Evolutionary conservation across 2,113 vertebrate genomes (phyloP).

Genomic region (Oriolus oriolus): DNA sequence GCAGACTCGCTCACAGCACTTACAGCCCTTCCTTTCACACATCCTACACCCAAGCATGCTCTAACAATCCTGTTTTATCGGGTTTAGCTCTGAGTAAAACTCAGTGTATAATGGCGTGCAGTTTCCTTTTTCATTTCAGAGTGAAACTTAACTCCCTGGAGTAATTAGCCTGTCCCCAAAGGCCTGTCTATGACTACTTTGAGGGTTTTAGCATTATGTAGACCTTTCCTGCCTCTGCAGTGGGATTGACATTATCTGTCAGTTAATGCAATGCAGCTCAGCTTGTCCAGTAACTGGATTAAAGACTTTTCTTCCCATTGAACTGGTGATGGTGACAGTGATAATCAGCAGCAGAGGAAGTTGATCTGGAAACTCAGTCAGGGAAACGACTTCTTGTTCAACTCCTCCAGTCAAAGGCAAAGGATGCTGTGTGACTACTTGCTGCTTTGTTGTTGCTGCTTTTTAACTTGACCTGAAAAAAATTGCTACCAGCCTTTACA

Average conservation of each 20-base stretch:
- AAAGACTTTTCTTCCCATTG: slow-evolving; percentile 5
- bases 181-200: neutral
- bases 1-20: neutral
- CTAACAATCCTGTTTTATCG: neutral
- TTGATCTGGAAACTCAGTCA: neutral
- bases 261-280: neutral
- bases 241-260: slow-evolving; percentile 27
- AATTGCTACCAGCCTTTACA: slow-evolving; percentile 32
- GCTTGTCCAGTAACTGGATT: slow-evolving; percentile 33
- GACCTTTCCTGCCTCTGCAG: neutral
- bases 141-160: neutral
- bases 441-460: slow-evolving; percentile 1
- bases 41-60: neutral
- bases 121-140: neutral
- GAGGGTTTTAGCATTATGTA: neutral
- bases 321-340: neutral
- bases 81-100: neutral
- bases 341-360: slow-evolving; percentile 19
- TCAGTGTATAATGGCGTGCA: neutral
- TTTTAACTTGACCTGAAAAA: slow-evolving; percentile 23
- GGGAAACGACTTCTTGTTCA: neutral
- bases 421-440: neutral
- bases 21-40: neutral
- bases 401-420: slow-evolving; percentile 16
- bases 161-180: slow-evolving; percentile 24